Evolutionary conservation across 2,888 invertebrate genomes (phyloP).

Genomic region (Belgica antarctica): DNA sequence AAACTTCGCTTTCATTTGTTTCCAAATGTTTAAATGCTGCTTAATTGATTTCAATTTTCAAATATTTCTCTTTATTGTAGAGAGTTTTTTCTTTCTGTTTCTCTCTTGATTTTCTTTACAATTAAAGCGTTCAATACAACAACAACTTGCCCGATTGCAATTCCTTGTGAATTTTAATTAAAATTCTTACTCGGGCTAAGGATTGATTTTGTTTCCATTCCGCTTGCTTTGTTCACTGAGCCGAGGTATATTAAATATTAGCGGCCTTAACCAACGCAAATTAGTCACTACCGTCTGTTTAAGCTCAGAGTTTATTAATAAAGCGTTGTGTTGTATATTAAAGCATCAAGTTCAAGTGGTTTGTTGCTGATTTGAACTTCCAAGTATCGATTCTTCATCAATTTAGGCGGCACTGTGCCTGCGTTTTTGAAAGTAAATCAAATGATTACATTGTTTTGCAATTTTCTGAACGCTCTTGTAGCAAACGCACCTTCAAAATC

Average conservation of each 20-base stretch:
- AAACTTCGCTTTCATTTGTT: conserved; percentile 38
- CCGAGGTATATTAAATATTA: too few species aligned
- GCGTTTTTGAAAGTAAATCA: neutral
- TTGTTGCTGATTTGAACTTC: too few species aligned
- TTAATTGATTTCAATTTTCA: conserved; percentile 36
- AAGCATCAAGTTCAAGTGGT: too few species aligned
- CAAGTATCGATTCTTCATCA: too few species aligned
- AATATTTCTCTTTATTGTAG: conserved; percentile 18
- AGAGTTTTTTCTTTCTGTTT: conserved; percentile 12
- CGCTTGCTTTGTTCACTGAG: too few species aligned
- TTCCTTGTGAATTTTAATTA: conserved; percentile 32
- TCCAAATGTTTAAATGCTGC: neutral
- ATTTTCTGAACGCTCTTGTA: neutral
- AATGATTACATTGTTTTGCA: conserved; percentile 10
- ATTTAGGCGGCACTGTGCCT: too few species aligned
- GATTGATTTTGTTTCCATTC: too few species aligned
- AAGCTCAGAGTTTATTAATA: too few species aligned
- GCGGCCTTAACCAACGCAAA: too few species aligned
- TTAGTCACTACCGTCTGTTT: too few species aligned
- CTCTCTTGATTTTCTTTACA: neutral
- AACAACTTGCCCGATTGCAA: too few species aligned
- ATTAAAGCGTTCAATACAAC: conserved; percentile 28
- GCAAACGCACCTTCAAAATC: conserved; percentile 13
- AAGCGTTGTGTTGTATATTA: too few species aligned
- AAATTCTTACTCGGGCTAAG: conserved; percentile 30